These are phyloP conservation scores for Hanleya hanleyi DNA, from an alignment of 2,888 invertebrate species.

Conservation along the genomic window DNA sequence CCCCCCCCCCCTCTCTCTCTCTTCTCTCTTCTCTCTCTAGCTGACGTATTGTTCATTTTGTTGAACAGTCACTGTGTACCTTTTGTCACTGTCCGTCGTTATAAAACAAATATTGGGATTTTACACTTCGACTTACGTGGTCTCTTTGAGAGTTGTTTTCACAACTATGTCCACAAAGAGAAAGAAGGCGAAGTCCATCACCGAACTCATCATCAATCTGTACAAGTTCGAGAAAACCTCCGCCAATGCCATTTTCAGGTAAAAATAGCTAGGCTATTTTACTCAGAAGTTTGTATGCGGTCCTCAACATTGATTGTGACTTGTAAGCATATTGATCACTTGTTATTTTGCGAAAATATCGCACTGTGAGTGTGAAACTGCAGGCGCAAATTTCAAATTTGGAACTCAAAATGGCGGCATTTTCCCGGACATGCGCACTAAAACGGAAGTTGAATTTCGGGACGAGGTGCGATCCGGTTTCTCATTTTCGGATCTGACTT, in stretches of 20 bases:
- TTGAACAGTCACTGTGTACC: too few relatives aligned
- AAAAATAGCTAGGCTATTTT: neutral
- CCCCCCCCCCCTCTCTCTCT: too few relatives aligned
- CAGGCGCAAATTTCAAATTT: slow-evolving; percentile 41
- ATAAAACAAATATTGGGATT: too few relatives aligned
- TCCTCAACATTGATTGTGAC: neutral
- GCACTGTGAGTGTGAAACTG: neutral
- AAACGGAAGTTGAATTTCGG: neutral
- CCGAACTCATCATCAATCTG: slow-evolving; percentile 39
- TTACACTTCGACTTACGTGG: slow-evolving; percentile 51
- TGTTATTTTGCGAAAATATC: neutral
- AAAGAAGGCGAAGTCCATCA: slow-evolving; percentile 57
- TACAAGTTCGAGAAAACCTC: slow-evolving; percentile 35
- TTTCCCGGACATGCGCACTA: slow-evolving; percentile 34
- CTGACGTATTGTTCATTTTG: too few relatives aligned
- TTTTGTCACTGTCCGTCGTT: too few relatives aligned
- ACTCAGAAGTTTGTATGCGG: neutral
- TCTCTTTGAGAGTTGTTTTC: slow-evolving; percentile 55
- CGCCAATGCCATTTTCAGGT: slow-evolving; percentile 22
- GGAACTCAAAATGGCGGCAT: slow-evolving; percentile 51
- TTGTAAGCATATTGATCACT: neutral
- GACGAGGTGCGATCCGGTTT: neutral
- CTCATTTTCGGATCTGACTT: slow-evolving; percentile 8
- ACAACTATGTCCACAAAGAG: slow-evolving; percentile 57
- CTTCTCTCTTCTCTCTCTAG: too few relatives aligned